Base-by-base conservation (phyloP, 2,888 invertebrate species). In the Perizoma flavofasciatum region DNA sequence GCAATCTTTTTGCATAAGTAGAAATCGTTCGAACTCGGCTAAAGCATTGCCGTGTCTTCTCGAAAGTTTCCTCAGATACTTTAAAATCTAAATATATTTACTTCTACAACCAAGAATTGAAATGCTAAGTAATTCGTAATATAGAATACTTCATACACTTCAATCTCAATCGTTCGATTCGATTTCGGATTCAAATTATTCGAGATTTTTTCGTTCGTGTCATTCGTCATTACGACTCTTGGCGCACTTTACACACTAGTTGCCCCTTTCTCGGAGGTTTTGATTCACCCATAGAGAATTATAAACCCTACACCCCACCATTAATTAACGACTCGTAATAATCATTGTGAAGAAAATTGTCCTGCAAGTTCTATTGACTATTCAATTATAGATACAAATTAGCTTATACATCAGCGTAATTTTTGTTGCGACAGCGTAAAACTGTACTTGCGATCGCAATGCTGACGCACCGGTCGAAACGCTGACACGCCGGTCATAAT, bases 1-100 rank as follows among this genome's bases (percentile, higher is more conserved):
- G 84, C 84, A 84, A 81, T 74, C 77, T 78, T 73, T 66, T 73
- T 66, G 72, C 62, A 70, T 62, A 72, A 60, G 55, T 61, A 55
- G 54, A 63, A 62, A 58, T 39, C 52, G 57, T 62, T 61, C 43
- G 40, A 34, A 22, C 22, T 49, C 7, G 34, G 9, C 34, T 2
- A 7, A 10, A 22, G 22, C 47, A 35, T 7, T 10, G 32, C 46
- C 33, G 37, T 10, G 10, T 59, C 53, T 63, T 48, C 48, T 54
- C 37, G 49, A 55, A 46, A 22, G 34, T 33, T 37, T 37, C 37
- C 37, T 6, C 4, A 6, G 7, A 37, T 32, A 51, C 34, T 10
- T 40, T 49, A 8, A 50, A 49, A 32, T 49, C 6, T n/a, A 50
- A 11, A 22, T 39, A 49, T 11, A 37, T 47, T 10, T 39, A 48